These are phyloP conservation scores for Agrotis clavis DNA, from an alignment of 2,888 invertebrate species.

Conservation along the genomic window DNA sequence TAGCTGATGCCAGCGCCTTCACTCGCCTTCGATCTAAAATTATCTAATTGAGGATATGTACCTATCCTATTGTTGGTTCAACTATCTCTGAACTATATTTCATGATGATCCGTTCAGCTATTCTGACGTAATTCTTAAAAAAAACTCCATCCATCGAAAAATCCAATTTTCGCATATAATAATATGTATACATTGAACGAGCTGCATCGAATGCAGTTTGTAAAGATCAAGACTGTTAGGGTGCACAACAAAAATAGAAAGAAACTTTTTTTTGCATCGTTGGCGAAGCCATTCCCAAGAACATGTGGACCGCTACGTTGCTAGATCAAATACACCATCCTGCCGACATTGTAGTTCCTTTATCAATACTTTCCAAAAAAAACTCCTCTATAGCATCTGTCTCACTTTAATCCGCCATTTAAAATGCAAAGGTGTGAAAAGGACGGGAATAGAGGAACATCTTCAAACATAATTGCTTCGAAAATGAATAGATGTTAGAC, in stretches of 20 bases:
- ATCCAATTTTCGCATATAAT: too few relatives aligned
- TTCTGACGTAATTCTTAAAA: too few relatives aligned
- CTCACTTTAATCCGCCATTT: constrained; percentile 74
- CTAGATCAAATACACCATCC: constrained; percentile 90
- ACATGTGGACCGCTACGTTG: constrained; percentile 90
- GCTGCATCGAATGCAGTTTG: constrained; percentile 36
- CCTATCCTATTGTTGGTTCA: too few relatives aligned
- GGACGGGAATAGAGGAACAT: constrained; percentile 73
- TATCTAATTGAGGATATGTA: too few relatives aligned
- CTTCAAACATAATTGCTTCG: constrained; percentile 83
- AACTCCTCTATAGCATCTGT: constrained; percentile 74
- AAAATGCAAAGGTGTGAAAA: constrained; percentile 66
- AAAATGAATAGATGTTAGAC: constrained; percentile 87
- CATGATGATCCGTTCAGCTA: too few relatives aligned
- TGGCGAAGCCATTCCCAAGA: constrained; percentile 89
- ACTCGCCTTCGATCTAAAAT: too few relatives aligned
- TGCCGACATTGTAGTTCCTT: constrained; percentile 88
- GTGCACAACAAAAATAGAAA: constrained; percentile 72
- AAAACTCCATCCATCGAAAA: too few relatives aligned
- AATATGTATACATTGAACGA: too few relatives aligned
- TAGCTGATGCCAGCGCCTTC: too few relatives aligned
- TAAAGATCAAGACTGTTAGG: constrained; percentile 76
- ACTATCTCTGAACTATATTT: too few relatives aligned
- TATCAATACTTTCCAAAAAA: constrained; percentile 87
- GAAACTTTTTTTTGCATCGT: constrained; percentile 89